Base-by-base conservation (phyloP, 2,113 vertebrate genomes). In the Pica pica region DNA sequence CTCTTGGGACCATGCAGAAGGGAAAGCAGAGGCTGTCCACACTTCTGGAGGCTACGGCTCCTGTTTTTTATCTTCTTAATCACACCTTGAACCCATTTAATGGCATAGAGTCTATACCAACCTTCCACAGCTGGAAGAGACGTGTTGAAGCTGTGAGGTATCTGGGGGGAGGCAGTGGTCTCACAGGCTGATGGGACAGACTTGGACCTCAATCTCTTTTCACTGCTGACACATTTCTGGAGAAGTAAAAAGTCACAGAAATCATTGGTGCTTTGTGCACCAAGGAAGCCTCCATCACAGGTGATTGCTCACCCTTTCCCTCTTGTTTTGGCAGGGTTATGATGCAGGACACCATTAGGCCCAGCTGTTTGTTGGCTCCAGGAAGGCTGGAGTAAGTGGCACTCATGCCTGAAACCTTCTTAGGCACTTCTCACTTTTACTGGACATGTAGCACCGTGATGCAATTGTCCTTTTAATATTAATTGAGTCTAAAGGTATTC, bases 111-210 rank as follows among this genome's bases (percentile, higher is more conserved):
- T 19, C 52, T 16, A 9, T 56, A 92, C 98, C 59, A 68, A 99
- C 99, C 99, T 99, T 98, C 97, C 37, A 95, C 63, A 28, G 77
- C 96, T 83, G 86, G 97, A 91, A 39, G 67, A 59, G 98, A 97
- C 23, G 97, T 96, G 77, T 98, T 97, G 19, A 98, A 93, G 11
- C 94, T 87, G 12, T 74, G 97, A n/a, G 98, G 96, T 44, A 96
- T 93, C 87, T 95, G 98, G 21, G 97, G 94, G 46, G 98, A 94
- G 31, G 90, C 89, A 65, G 94, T 68, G 3, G 93, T 98, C 37
- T 98, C 97, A 2, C 97, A 97, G 56, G 98, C 92, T 15, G 98
- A 91, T n/a, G 99, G 98, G 13, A 98, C 98, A 4, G 99, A 99
- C 90, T 89, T 97, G 16, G 98, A 98, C 95, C 98, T 98, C 71